A percentile compares a stretch with the other conserved stretches of the same genome.
Conservation (phyloP, 2,888 invertebrate genomes). For the Tipula confusa region DNA sequence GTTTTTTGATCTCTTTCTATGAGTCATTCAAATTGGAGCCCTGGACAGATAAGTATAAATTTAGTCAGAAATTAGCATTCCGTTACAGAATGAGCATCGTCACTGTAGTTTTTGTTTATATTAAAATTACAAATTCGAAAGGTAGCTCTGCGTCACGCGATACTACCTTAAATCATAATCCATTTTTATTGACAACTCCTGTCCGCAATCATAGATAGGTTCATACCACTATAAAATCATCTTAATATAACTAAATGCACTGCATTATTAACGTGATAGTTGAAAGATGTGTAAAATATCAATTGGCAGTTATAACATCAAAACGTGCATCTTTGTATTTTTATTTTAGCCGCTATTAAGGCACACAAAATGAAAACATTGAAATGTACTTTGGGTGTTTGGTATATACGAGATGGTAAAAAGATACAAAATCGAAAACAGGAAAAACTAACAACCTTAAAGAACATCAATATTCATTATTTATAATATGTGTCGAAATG, state of each 20-base stretch:
- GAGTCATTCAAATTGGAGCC: too few species aligned
- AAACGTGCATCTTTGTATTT: background rate
- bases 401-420: too few species aligned
- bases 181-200: too few species aligned
- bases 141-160: too few species aligned
- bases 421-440: background rate
- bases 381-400: slow-evolving; percentile 6
- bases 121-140: too few species aligned
- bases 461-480: slow-evolving; percentile 3
- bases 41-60: too few species aligned
- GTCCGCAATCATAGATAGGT: background rate
- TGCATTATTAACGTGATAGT: background rate
- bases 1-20: too few species aligned
- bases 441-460: background rate
- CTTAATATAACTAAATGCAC: background rate
- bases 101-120: too few species aligned
- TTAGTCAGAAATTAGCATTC: too few species aligned
- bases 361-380: background rate
- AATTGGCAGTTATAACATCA: background rate
- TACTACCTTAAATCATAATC: too few species aligned
- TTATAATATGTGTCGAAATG: background rate
- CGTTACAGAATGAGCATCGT: too few species aligned
- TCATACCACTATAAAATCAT: background rate
- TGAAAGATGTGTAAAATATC: background rate
- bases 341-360: background rate